Conservation (phyloP, 2,797 vertebrate genomes). For the Anguilla anguilla region DNA sequence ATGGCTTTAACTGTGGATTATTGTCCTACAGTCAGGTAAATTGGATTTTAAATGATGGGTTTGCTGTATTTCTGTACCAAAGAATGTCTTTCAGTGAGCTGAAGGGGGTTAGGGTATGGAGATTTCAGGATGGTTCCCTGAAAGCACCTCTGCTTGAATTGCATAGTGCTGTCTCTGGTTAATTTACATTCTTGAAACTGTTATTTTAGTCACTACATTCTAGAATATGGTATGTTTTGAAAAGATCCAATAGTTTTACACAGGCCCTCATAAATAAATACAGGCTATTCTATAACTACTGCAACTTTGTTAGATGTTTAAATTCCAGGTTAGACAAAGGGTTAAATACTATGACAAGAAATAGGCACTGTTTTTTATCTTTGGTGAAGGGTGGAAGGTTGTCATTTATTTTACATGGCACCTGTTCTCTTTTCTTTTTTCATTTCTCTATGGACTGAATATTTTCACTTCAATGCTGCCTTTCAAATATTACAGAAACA, state of each 20-base stretch:
- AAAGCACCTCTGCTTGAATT: background rate
- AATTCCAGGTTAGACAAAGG: background rate
- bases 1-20: constrained; percentile 42
- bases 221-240: background rate
- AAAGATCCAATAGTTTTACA: background rate
- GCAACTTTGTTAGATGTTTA: background rate
- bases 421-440: background rate
- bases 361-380: background rate
- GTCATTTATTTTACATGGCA: background rate
- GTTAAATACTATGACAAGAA: background rate
- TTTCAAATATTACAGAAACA: background rate
- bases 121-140: background rate
- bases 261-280: background rate
- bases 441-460: background rate
- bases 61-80: background rate
- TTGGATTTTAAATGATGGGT: background rate
- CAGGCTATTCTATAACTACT: background rate
- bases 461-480: background rate
- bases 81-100: background rate
- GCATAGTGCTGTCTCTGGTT: no score
- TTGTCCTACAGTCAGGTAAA: constrained; percentile 52
- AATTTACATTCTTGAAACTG: background rate
- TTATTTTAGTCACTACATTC: background rate
- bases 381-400: background rate
- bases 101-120: background rate